Base-by-base conservation (phyloP, 1,140 invertebrate species). In the Polyergus mexicanus region DNA sequence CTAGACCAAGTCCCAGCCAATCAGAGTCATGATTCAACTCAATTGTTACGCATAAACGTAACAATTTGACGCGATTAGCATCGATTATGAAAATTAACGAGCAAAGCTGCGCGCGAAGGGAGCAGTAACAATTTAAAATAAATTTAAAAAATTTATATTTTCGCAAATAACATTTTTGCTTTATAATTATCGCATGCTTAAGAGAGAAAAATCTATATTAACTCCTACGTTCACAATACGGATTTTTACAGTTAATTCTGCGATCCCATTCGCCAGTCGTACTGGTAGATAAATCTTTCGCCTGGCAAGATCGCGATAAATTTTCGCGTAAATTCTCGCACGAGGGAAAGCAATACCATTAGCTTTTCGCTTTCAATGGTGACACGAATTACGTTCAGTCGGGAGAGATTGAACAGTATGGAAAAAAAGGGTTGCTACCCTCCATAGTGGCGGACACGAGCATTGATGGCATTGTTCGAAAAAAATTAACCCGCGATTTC, bases 401-500 rank as follows among this genome's bases (percentile, higher is more conserved):
- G 84, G 74, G 77, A 84, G 87, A 74, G 54, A 80, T 69, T 68
- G 88, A 84, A 76, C 88, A 69, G 85, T 72, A 87, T 81, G 69
- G 69, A 89, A 87, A 89, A 65, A 84, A 86, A 83, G 89, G 88
- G 78, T 87, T 81, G 86, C 78, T 78, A 87, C 72, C 87, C 88
- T 89, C 68, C 78, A 62, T 66, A 80, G 54, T 51, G 85, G 41
- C 65, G 80, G 65, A 58, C 81, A 71, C 88, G 89, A 87, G 80
- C 86, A 77, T 32, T 38, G 85, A 47, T 84, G 72, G 88, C 63
- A 90, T 90, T 90, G 89, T 90, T 87, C 86, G 88, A 89, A 90
- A 90, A 89, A 89, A 90, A 90, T 90, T 90, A 90, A 90, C 89
- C 89, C 85, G 84, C 88, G 88, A 90, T 87, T 90, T 90, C 90